Conservation (phyloP, 2,888 invertebrate genomes). For the Nephrotoma flavescens region DNA sequence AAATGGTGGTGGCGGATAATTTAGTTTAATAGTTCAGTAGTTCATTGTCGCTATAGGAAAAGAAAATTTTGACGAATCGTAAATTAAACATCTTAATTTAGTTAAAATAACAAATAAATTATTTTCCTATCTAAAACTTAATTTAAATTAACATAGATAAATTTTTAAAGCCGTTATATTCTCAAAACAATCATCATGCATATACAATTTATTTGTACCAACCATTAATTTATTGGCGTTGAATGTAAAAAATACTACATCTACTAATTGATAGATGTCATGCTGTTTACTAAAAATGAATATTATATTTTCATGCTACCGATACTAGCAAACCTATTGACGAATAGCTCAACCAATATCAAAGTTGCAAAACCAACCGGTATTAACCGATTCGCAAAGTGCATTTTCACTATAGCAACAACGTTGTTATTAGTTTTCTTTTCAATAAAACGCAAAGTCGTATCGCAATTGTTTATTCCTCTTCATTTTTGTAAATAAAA, state of each 20-base stretch:
- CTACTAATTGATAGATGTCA: neutral
- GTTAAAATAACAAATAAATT: too few relatives aligned
- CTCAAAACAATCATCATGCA: too few relatives aligned
- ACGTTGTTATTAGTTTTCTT: neutral
- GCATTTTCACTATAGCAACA: neutral
- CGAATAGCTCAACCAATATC: neutral
- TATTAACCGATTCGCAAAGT: neutral
- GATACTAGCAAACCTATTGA: neutral
- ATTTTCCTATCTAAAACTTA: too few relatives aligned
- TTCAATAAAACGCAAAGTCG: neutral
- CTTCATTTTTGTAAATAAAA: neutral
- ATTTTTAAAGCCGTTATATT: too few relatives aligned
- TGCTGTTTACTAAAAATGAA: neutral
- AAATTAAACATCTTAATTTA: too few relatives aligned
- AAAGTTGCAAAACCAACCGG: neutral
- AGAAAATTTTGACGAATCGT: too few relatives aligned
- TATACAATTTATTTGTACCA: too few relatives aligned
- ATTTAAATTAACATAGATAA: too few relatives aligned
- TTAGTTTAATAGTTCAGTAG: too few relatives aligned
- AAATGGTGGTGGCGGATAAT: too few relatives aligned
- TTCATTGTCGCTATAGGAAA: too few relatives aligned
- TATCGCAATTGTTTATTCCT: neutral
- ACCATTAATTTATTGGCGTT: too few relatives aligned
- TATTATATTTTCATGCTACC: neutral
- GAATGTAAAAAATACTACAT: neutral